Evolutionary conservation across 2,888 invertebrate genomes (phyloP).

Genomic region (Eristalinus aeneus): DNA sequence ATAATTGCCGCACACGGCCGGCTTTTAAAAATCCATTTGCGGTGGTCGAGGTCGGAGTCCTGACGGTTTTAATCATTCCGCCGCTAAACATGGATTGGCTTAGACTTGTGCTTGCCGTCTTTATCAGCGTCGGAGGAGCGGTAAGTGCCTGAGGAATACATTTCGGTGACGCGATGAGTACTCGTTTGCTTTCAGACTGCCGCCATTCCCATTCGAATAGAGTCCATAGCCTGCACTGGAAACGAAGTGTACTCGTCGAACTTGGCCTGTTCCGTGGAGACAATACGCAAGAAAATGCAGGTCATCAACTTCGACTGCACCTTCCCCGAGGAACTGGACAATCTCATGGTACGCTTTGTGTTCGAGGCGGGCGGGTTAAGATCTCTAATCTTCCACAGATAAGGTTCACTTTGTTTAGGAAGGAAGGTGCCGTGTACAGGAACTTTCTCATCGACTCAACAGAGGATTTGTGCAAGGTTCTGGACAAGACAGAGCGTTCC

Average conservation of each 20-base stretch:
- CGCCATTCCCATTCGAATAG: conserved; percentile 44
- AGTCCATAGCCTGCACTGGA: conserved; percentile 22
- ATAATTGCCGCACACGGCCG: conserved; percentile 36
- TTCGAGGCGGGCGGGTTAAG: neutral
- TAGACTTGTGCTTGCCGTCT: conserved; percentile 9
- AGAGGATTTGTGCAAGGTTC: conserved; percentile 59
- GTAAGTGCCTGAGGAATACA: conserved; percentile 5
- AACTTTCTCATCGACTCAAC: conserved; percentile 46
- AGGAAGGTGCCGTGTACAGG: conserved; percentile 1
- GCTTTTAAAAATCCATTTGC: conserved; percentile 50
- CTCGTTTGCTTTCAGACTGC: conserved; percentile 15
- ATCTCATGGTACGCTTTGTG: conserved; percentile 24
- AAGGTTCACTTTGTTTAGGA: conserved; percentile 49
- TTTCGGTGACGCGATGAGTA: neutral
- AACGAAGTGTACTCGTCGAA: conserved; percentile 27
- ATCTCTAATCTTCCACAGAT: conserved; percentile 14
- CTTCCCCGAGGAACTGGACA: conserved; percentile 29
- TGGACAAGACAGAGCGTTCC: conserved; percentile 54
- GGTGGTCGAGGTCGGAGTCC: neutral
- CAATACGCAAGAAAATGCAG: conserved; percentile 56
- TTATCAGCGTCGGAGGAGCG: neutral
- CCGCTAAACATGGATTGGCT: conserved; percentile 26
- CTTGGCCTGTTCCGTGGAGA: conserved; percentile 47
- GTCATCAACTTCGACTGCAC: conserved; percentile 49
- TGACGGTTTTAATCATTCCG: neutral